These are phyloP conservation scores for Sternotherus odoratus DNA, from an alignment of 2,797 vertebrate genomes.

Conservation along the genomic window DNA sequence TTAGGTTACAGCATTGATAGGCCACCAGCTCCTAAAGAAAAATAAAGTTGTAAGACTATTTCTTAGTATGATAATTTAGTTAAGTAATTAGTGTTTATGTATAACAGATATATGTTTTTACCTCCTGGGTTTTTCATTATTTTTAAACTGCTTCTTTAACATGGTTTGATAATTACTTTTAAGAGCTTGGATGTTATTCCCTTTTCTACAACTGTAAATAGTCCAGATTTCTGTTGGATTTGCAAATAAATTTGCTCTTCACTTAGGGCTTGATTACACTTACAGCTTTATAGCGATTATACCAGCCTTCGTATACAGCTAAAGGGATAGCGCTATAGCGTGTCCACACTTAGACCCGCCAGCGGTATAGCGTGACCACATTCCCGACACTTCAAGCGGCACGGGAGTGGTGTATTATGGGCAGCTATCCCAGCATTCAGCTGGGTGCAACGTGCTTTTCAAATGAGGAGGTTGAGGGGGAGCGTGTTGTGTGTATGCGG, in stretches of 20 bases:
- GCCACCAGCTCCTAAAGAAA: background rate
- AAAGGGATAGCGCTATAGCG: too few species aligned
- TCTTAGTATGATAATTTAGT: background rate
- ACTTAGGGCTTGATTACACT: too few species aligned
- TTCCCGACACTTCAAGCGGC: too few species aligned
- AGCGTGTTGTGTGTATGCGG: too few species aligned
- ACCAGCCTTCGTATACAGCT: too few species aligned
- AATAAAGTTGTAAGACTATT: background rate
- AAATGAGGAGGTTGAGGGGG: too few species aligned
- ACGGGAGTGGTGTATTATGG: too few species aligned
- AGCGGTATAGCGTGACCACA: too few species aligned
- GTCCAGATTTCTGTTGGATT: background rate
- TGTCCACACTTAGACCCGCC: too few species aligned
- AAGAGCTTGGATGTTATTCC: background rate
- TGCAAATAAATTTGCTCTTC: background rate
- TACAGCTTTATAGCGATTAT: too few species aligned
- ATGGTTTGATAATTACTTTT: background rate
- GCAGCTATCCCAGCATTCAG: too few species aligned
- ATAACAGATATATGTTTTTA: background rate
- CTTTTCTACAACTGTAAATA: background rate
- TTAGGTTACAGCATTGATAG: background rate
- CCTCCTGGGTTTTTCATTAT: background rate
- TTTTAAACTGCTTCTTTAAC: background rate
- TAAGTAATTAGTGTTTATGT: background rate
- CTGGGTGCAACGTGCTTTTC: too few species aligned